A percentile compares a stretch with the other conserved stretches of the same genome.
phyloP scores from a whole-genome alignment of 53 echinoderm and acorn worm species.

The Mesocentrotus franciscanus region DNA sequence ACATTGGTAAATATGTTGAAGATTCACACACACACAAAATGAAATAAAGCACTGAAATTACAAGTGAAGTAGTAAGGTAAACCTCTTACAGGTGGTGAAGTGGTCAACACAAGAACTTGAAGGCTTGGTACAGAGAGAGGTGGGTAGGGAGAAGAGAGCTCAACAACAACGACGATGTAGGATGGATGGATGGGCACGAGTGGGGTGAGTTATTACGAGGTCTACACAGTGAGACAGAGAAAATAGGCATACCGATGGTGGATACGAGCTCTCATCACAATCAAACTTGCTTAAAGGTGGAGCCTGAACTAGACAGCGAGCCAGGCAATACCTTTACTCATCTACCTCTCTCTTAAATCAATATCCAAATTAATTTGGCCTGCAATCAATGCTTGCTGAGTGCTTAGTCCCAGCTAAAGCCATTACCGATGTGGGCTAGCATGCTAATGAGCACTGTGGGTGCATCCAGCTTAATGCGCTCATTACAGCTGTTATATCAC shows the following conservation, averaged over 20 bases:
- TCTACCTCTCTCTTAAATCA: slow-evolving; percentile 62
- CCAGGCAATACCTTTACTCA: slow-evolving; percentile 57
- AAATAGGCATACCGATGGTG: slow-evolving; percentile 29
- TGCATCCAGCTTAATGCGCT: slow-evolving; percentile 57
- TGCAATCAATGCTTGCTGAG: slow-evolving; percentile 69
- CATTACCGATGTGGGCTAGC: slow-evolving; percentile 66
- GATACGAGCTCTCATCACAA: neutral
- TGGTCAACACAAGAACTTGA: neutral
- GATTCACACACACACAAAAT: neutral
- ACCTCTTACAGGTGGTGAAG: slow-evolving; percentile 19
- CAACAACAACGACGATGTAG: neutral
- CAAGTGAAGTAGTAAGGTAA: neutral
- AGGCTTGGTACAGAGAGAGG: neutral
- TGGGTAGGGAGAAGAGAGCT: slow-evolving; percentile 1
- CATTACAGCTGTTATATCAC: slow-evolving; percentile 56
- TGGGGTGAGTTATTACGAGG: neutral
- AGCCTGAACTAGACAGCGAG: slow-evolving; percentile 23
- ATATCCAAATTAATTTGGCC: slow-evolving; percentile 72
- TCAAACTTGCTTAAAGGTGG: slow-evolving; percentile 32
- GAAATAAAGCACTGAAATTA: neutral
- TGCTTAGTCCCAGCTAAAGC: slow-evolving; percentile 69
- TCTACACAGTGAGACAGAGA: neutral
- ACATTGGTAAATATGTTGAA: slow-evolving; percentile 25
- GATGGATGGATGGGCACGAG: neutral
- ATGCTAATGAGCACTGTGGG: slow-evolving; percentile 63